Base-by-base conservation (phyloP, 2,113 vertebrate genomes). In the Machaerirhynchus nigripectus region DNA sequence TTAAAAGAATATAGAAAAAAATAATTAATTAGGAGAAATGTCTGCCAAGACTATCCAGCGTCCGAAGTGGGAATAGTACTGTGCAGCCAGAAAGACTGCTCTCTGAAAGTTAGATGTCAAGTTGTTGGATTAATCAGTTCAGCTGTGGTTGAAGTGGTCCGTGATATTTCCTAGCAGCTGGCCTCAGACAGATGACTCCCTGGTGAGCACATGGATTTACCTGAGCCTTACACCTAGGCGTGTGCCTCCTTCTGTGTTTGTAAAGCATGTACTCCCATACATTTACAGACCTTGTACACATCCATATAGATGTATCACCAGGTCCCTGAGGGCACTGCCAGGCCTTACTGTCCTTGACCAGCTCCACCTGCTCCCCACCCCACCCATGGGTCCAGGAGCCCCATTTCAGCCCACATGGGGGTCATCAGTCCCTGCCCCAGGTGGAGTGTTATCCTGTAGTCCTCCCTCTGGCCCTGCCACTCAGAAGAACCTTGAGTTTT, bases 331-430 rank as follows among this genome's bases (percentile, higher is more conserved):
- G 21, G 17, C 3, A 24, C 37, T 44, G 24, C 6, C 14, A 73
- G 15, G 8, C 7, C 13, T 39, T 56, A 6, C 13, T 50, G 6
- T 20, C 17, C 30, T 27, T 50, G 11, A 6, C 6, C 30, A 81
- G 15, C 1, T 15, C 19, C 16, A 40, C 10, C 13, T n/a, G 10
- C 8, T 71, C 15, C 26, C 56, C 20, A 64, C 10, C 7, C 3
- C 18, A 7, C 7, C 11, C 30, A 16, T 13, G 14, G 30, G 15
- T 24, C 22, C 53, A 89, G 30, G n/a, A 68, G 2, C 7, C 7
- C 39, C 1, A 1, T 46, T 78, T 74, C 35, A 80, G 30, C 18
- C 16, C 28, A 37, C 9, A 4, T 2, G 0, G 2, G 21, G 10
- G 5, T 27, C 46, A 47, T 30, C 46, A 53, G 14, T 47, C 13